phyloP scores from a whole-genome alignment of 2,797 vertebrate genomes.

The Brachyrhaphis roseni region DNA sequence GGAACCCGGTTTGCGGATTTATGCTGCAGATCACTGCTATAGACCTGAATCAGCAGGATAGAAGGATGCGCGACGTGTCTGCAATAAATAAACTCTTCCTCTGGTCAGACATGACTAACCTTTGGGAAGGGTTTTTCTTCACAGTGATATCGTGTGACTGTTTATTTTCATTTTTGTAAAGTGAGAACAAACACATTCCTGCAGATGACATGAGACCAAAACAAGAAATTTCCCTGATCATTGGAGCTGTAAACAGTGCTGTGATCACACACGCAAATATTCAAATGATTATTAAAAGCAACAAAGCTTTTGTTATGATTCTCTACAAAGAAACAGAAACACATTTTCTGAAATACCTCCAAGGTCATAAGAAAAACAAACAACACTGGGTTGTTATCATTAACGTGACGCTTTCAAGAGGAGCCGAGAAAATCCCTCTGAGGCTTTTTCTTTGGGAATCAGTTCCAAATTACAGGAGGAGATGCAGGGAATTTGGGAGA shows the following conservation, averaged over 20 bases:
- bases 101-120: slow-evolving; percentile 37
- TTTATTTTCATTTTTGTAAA: slow-evolving; percentile 28
- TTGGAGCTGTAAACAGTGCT: slow-evolving; percentile 48
- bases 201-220: slow-evolving; percentile 36
- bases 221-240: slow-evolving; percentile 64
- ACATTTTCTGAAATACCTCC: slow-evolving; percentile 51
- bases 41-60: slow-evolving; percentile 75
- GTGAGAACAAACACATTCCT: slow-evolving; percentile 25
- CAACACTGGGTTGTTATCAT: slow-evolving; percentile 54
- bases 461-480: slow-evolving; percentile 61
- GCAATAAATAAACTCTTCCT: slow-evolving; percentile 67
- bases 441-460: slow-evolving; percentile 55
- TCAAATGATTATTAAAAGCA: slow-evolving; percentile 19
- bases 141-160: slow-evolving; percentile 24
- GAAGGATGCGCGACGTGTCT: slow-evolving; percentile 36
- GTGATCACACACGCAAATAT: slow-evolving; percentile 34
- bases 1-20: slow-evolving; percentile 59
- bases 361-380: slow-evolving; percentile 63
- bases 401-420: slow-evolving; percentile 57
- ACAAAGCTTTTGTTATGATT: slow-evolving; percentile 45
- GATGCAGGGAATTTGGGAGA: slow-evolving; percentile 49
- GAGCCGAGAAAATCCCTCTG: slow-evolving; percentile 57
- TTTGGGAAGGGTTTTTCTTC: slow-evolving; percentile 32
- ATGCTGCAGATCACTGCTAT: slow-evolving; percentile 47
- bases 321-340: slow-evolving; percentile 42